Evolutionary conservation across 2,113 vertebrate genomes (phyloP).

Genomic region (Merops nubicus): DNA sequence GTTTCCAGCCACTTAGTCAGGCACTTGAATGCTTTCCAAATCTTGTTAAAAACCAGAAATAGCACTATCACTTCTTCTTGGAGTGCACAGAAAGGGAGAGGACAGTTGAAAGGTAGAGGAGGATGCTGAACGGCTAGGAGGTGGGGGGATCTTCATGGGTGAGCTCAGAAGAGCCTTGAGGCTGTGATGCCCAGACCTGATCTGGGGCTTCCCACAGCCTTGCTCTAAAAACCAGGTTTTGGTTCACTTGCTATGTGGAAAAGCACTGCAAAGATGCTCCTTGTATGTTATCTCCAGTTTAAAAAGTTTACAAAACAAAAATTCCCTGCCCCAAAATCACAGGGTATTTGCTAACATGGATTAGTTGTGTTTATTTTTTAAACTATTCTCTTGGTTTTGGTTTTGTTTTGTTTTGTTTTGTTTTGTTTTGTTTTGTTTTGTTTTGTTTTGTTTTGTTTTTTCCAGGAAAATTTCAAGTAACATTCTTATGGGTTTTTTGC

Average conservation of each 20-base stretch:
- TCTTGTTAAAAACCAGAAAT: slow-evolving; percentile 53
- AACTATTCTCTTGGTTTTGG: too few species aligned
- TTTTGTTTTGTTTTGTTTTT: too few species aligned
- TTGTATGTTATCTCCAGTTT: rapidly evolving
- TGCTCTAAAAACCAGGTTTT: rapidly evolving
- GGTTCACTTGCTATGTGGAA: background rate
- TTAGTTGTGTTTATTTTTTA: background rate
- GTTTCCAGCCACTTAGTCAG: slow-evolving; percentile 53
- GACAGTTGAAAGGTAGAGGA: background rate
- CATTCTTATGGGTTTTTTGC: background rate
- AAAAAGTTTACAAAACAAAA: background rate
- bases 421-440: too few species aligned
- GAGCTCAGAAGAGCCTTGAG: rapidly evolving
- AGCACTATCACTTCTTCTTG: background rate
- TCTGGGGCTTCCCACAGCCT: background rate
- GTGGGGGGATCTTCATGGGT: background rate
- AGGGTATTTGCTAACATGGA: background rate
- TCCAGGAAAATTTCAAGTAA: background rate
- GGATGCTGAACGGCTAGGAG: rapidly evolving
- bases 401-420: too few species aligned
- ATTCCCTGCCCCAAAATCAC: background rate
- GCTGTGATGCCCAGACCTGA: rapidly evolving
- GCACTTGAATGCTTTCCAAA: slow-evolving; percentile 23
- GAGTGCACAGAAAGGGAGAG: background rate
- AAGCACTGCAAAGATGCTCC: background rate